Base-by-base conservation (phyloP, 2,797 vertebrate genomes). In the Staurois parvus region DNA sequence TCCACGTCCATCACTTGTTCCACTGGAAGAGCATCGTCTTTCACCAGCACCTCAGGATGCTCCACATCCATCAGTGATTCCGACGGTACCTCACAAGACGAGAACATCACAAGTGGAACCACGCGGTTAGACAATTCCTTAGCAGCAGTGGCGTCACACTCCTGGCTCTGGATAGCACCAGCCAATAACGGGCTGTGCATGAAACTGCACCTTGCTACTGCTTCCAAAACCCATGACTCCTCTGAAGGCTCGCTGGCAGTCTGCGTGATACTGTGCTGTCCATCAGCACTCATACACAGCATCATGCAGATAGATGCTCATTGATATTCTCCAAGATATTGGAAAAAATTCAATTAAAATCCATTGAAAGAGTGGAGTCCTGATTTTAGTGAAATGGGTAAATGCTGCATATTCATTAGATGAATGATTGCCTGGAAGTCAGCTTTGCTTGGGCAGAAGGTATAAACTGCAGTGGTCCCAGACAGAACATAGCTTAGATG, bases 161-260 rank as follows among this genome's bases (percentile, higher is more conserved):
- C 81, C 70, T 84, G 81, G 72, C 62, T 69, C 32, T 79, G 62
- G 59, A 79, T 26, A 42, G 76, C 45, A 69, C 85, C 81, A 83
- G 85, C 62, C 81, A 79, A 79, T 79, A 87, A 67, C 28, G 80
- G 70, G 19, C 48, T 64, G 81, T 75, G 76, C 81, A 81, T 72
- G 76, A 68, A 69, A 72, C 2, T 76, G 3, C 74, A 88, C 13
- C 68, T 13, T 40, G 81, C 75, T 52, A 76, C 68, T 2, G 75
- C 64, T 66, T 79, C 81, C 56, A 87, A 87, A 69, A 84, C 70
- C 76, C 81, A 87, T 84, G 81, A 30, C 76, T 29, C 56, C 84
- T 87, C 76, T 75, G 88, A 84, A 26, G 30, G 73, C 32, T 87
- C 88, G 83, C 73, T 90, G 88, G 86, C 72, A 73, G 11, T n/a